These are phyloP conservation scores for Scalopus aquaticus DNA, from an alignment of 2,113 vertebrate species.

Conservation along the genomic window DNA sequence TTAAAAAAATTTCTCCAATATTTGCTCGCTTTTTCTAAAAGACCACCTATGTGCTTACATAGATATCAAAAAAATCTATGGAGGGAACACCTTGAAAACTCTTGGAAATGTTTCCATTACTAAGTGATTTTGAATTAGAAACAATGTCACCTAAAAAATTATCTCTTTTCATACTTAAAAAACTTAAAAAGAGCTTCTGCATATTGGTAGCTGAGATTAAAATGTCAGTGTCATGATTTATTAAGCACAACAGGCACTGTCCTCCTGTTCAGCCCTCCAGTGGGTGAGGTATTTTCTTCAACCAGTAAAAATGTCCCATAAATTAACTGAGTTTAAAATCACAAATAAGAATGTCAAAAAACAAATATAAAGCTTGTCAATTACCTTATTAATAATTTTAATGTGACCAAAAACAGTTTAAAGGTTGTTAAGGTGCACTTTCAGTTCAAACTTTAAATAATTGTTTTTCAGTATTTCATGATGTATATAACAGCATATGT, in stretches of 20 bases:
- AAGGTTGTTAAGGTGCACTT: not conserved
- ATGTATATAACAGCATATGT: not conserved
- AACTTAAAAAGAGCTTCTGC: not conserved
- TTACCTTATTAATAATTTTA: not conserved
- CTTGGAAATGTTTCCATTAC: slow-evolving; percentile 7
- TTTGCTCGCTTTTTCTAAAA: not conserved
- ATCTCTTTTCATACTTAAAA: not conserved
- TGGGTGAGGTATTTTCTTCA: not conserved
- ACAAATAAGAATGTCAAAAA: not conserved
- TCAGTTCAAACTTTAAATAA: not conserved
- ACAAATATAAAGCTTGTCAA: not conserved
- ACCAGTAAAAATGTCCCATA: not conserved
- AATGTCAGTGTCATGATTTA: not conserved
- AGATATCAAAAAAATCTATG: not conserved
- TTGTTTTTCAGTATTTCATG: not conserved
- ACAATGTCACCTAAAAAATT: not conserved
- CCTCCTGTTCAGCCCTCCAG: not conserved
- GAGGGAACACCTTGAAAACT: not conserved
- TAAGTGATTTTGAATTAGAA: not conserved
- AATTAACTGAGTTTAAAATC: not conserved
- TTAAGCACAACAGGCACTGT: not conserved
- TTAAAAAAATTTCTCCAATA: not conserved
- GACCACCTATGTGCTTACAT: not conserved
- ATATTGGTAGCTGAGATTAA: not conserved
- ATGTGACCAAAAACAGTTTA: not conserved